Conservation (phyloP, 1,140 invertebrate species). For the Lasioglossum albipes region DNA sequence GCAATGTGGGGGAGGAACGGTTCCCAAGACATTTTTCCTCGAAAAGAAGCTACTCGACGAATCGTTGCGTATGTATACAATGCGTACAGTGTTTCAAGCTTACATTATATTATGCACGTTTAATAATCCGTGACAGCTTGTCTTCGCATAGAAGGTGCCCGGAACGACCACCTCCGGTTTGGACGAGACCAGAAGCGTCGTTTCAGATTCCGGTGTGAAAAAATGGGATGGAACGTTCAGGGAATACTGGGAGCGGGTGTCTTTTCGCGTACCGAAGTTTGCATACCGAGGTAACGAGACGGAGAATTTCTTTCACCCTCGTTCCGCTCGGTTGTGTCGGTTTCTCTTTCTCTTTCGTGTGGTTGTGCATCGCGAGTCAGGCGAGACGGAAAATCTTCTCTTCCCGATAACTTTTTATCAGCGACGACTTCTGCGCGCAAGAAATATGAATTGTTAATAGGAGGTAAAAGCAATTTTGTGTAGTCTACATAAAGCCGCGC, state of each 20-base stretch:
- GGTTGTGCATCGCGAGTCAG: too few relatives aligned
- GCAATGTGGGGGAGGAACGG: background rate
- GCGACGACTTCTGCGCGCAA: conserved; percentile 72
- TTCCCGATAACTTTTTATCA: conserved; percentile 76
- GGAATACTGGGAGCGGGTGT: too few relatives aligned
- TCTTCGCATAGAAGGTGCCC: too few relatives aligned
- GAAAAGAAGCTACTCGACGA: too few relatives aligned
- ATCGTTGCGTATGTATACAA: too few relatives aligned
- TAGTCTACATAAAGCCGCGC: conserved; percentile 73
- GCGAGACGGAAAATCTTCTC: conserved; percentile 62
- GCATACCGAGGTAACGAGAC: background rate
- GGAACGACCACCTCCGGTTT: too few relatives aligned
- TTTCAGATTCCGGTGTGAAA: background rate
- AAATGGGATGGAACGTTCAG: background rate
- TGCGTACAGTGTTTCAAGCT: too few relatives aligned
- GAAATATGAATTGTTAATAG: conserved; percentile 80
- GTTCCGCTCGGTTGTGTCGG: too few relatives aligned
- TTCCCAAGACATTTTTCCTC: background rate
- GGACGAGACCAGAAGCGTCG: too few relatives aligned
- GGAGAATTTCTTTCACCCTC: background rate
- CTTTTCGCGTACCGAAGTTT: background rate
- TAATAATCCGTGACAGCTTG: too few relatives aligned
- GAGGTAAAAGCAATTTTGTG: conserved; percentile 80
- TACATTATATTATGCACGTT: too few relatives aligned
- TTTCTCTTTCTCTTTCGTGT: background rate